Conservation (phyloP, 2,797 vertebrate genomes). For the Characodon lateralis region DNA sequence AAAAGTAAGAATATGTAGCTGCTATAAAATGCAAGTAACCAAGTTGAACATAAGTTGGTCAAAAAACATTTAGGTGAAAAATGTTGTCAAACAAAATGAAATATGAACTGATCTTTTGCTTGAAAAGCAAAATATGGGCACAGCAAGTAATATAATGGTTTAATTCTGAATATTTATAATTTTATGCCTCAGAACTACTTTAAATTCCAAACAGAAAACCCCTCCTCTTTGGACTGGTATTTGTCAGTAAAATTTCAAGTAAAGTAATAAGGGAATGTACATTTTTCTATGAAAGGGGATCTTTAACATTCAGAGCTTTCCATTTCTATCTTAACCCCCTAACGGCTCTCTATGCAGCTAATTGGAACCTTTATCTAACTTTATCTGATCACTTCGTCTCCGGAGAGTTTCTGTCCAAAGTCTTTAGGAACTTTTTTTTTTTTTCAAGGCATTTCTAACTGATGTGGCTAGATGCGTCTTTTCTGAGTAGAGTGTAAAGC, state of each 20-base stretch:
- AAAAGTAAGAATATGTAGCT: neutral
- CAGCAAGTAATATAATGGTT: neutral
- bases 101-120: neutral
- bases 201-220: neutral
- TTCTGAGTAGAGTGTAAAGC: neutral
- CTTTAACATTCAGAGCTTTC: slow-evolving; percentile 29
- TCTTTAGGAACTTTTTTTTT: neutral
- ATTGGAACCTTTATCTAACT: slow-evolving; percentile 16
- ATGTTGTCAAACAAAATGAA: neutral
- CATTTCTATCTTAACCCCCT: slow-evolving; percentile 1
- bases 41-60: neutral
- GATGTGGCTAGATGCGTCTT: neutral
- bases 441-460: slow-evolving; percentile 6
- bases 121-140: neutral
- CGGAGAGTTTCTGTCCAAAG: slow-evolving; percentile 21
- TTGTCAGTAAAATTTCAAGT: slow-evolving; percentile 11
- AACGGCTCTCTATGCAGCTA: slow-evolving; percentile 1
- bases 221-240: neutral
- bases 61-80: neutral
- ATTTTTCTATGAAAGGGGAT: slow-evolving; percentile 6
- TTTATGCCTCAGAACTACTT: slow-evolving; percentile 1
- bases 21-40: neutral
- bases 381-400: slow-evolving; percentile 22
- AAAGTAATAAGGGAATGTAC: neutral
- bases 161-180: neutral